Conservation (phyloP, 2,888 invertebrate genomes). For the Tinea pellionella region DNA sequence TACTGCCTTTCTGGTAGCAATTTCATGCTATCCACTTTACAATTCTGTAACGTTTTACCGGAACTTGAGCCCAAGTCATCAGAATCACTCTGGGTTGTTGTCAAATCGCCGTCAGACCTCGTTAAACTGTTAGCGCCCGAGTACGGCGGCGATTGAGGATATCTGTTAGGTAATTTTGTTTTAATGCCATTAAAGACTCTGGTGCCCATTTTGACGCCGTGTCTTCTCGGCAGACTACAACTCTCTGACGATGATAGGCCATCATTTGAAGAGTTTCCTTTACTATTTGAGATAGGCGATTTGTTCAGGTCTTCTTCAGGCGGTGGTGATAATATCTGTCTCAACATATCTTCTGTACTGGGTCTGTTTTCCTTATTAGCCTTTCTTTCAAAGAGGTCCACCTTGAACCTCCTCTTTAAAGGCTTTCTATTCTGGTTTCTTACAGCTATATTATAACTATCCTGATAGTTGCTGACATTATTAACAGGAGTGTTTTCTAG, state of each 20-base stretch:
- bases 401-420: conserved; percentile 63
- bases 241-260: conserved; percentile 61
- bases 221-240: conserved; percentile 64
- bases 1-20: conserved; percentile 58
- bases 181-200: conserved; percentile 71
- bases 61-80: conserved; percentile 44
- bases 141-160: conserved; percentile 31
- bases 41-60: conserved; percentile 55
- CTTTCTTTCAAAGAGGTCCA: conserved; percentile 57
- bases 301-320: conserved; percentile 35
- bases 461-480: conserved; percentile 56
- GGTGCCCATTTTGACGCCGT: conserved; percentile 81
- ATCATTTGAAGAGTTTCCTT: conserved; percentile 51
- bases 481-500: conserved; percentile 33
- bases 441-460: conserved; percentile 63
- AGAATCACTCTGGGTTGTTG: conserved; percentile 56
- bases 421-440: conserved; percentile 55
- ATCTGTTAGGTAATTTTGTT: conserved; percentile 33
- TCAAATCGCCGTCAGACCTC: conserved; percentile 47
- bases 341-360: conserved; percentile 49
- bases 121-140: conserved; percentile 28
- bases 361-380: conserved; percentile 77
- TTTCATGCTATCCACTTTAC: conserved; percentile 62
- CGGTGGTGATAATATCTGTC: conserved; percentile 47
- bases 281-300: conserved; percentile 26